These are phyloP conservation scores for Pterocles burchelli DNA, from an alignment of 2,113 vertebrate species.

Conservation along the genomic window DNA sequence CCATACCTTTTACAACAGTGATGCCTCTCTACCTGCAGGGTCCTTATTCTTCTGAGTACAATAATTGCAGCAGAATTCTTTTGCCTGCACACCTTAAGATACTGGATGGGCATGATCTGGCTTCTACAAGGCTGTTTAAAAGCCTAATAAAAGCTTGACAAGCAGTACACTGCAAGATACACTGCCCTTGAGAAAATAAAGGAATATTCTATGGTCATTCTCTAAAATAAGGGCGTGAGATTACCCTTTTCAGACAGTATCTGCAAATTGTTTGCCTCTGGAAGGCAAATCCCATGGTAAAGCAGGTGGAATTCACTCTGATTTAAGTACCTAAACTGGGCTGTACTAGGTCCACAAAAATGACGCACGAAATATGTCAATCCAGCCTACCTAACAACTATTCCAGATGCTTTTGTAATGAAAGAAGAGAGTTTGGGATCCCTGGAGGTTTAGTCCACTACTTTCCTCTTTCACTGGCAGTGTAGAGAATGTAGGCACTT, in stretches of 20 bases:
- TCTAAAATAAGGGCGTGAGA: neutral
- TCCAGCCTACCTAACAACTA: neutral
- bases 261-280: neutral
- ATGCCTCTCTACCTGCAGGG: neutral
- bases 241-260: neutral
- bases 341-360: neutral
- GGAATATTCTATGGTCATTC: neutral
- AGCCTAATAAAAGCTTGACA: neutral
- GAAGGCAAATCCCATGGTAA: neutral
- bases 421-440: neutral
- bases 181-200: neutral
- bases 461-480: neutral
- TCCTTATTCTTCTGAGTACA: neutral
- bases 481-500: neutral
- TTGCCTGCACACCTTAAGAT: neutral
- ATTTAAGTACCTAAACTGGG: neutral
- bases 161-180: neutral
- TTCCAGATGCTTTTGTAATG: neutral
- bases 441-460: neutral
- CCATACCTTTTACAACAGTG: neutral
- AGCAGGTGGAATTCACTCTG: neutral
- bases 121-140: neutral
- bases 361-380: neutral
- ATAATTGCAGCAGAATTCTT: neutral
- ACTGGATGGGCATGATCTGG: neutral